Conservation (phyloP, 2,888 invertebrate species). For the Siphlonurus alternatus region DNA sequence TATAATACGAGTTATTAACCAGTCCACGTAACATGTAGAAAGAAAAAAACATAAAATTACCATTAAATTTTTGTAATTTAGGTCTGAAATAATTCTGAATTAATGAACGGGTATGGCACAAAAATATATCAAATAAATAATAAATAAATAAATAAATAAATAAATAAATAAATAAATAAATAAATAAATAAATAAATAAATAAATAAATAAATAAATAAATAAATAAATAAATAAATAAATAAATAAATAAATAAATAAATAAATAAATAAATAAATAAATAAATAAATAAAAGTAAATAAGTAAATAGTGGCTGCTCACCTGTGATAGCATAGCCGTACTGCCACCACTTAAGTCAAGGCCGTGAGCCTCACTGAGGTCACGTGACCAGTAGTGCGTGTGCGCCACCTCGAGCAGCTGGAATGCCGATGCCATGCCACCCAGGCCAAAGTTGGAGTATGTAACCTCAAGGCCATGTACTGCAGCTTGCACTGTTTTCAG, state of each 20-base stretch:
- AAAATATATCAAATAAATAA: no score
- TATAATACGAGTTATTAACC: not conserved
- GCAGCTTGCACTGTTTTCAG: slow-evolving; percentile 79
- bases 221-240: no score
- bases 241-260: not conserved
- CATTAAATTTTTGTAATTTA: not conserved
- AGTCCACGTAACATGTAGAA: not conserved
- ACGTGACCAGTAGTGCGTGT: slow-evolving; percentile 95
- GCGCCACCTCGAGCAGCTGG: slow-evolving; percentile 93
- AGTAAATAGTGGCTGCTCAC: slow-evolving; percentile 17
- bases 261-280: slow-evolving; percentile 1
- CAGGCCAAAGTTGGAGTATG: slow-evolving; percentile 80
- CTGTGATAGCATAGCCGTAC: slow-evolving; percentile 31
- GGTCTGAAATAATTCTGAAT: not conserved
- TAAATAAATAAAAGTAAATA: no score
- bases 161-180: no score
- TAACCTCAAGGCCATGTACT: slow-evolving; percentile 77
- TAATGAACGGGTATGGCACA: no score
- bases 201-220: no score
- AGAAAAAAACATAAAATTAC: slow-evolving; percentile 18
- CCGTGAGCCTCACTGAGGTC: slow-evolving; percentile 42
- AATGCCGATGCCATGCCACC: slow-evolving; percentile 97
- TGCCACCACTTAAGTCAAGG: slow-evolving; percentile 23
- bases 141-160: no score
- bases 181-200: no score